Conservation (phyloP, 2,888 invertebrate genomes). For the Synanthedon formicaeformis region DNA sequence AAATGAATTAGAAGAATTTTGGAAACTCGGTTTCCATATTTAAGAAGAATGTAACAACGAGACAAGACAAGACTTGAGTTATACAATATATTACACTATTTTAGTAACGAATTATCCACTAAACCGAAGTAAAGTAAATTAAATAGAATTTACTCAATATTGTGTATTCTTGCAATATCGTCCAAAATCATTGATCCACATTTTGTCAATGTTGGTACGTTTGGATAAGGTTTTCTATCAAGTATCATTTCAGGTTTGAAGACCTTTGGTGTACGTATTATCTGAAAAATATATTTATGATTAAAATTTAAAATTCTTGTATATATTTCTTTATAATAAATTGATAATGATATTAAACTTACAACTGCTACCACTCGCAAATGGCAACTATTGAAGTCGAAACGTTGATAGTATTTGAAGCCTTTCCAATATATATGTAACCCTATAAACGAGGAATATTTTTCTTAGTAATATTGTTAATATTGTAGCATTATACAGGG, state of each 20-base stretch:
- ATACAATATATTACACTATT: not conserved
- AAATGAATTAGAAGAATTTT: too few relatives aligned
- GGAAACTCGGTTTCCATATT: too few relatives aligned
- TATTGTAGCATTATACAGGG: too few relatives aligned
- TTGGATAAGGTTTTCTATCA: slow-evolving; percentile 13
- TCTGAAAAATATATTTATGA: slow-evolving; percentile 1
- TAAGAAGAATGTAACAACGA: too few relatives aligned
- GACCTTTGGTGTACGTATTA: slow-evolving; percentile 11
- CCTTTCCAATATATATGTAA: not conserved
- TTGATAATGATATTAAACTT: slow-evolving; percentile 1
- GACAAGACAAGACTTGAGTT: not conserved
- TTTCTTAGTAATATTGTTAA: too few relatives aligned
- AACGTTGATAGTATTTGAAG: slow-evolving; percentile 36
- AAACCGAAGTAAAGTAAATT: not conserved
- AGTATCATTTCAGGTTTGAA: slow-evolving; percentile 16
- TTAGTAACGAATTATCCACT: too few relatives aligned
- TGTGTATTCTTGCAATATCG: slow-evolving; percentile 31
- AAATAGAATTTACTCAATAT: slow-evolving; percentile 23
- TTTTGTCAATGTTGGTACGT: slow-evolving; percentile 22
- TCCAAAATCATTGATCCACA: slow-evolving; percentile 17
- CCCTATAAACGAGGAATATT: not conserved
- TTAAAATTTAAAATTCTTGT: too few relatives aligned
- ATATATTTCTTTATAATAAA: not conserved
- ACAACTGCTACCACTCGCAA: slow-evolving; percentile 37
- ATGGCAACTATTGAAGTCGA: slow-evolving; percentile 30